Conservation (phyloP, 2,888 invertebrate genomes). For the Mythimna loreyi region DNA sequence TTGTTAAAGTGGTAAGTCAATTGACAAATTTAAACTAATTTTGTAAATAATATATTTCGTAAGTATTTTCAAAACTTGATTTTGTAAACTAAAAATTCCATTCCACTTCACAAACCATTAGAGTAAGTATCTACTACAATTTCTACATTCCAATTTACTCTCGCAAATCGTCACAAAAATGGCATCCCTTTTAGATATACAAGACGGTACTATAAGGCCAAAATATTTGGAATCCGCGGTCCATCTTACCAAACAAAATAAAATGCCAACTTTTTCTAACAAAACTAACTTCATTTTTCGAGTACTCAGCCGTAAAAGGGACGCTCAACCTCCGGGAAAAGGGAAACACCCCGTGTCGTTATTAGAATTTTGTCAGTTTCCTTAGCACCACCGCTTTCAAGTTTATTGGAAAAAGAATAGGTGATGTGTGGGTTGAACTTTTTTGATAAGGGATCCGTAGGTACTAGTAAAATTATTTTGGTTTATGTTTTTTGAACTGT, state of each 20-base stretch:
- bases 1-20: no score
- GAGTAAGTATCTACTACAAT: background rate
- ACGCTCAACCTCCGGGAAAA: constrained; percentile 44
- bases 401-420: constrained; percentile 54
- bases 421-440: background rate
- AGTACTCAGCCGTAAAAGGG: constrained; percentile 59
- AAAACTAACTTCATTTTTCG: constrained; percentile 63
- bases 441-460: background rate
- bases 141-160: background rate
- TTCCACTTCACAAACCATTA: no score
- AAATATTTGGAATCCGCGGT: constrained; percentile 22
- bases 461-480: no score
- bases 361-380: constrained; percentile 64
- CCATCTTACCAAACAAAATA: constrained; percentile 39
- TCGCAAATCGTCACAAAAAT: constrained; percentile 9
- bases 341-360: constrained; percentile 55
- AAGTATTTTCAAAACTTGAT: no score
- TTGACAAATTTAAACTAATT: no score
- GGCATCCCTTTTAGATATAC: constrained; percentile 5
- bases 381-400: constrained; percentile 35
- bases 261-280: constrained; percentile 28
- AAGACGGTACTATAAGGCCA: constrained; percentile 13
- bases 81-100: no score
- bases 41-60: no score
- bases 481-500: no score